These are phyloP conservation scores for Pholis gunnellus DNA, from an alignment of 2,113 vertebrate species.

Conservation along the genomic window DNA sequence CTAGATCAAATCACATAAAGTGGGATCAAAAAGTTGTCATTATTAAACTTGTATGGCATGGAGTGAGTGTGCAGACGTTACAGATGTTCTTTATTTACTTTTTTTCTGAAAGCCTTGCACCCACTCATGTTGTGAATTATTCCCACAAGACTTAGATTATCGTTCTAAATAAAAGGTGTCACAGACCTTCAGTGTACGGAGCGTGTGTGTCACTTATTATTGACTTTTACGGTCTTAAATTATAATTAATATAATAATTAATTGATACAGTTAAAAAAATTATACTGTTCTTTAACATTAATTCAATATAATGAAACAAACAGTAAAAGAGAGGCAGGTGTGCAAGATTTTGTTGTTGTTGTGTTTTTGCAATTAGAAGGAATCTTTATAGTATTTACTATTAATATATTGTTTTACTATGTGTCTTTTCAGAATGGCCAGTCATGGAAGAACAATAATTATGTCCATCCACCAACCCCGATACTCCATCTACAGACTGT, in stretches of 20 bases:
- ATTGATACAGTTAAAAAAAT: not conserved
- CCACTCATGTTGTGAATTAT: too few species aligned
- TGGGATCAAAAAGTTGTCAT: too few species aligned
- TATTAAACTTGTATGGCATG: too few species aligned
- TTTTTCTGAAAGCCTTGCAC: too few species aligned
- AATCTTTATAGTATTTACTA: not conserved
- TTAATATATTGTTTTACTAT: not conserved
- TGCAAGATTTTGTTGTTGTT: not conserved
- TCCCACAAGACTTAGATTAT: not conserved
- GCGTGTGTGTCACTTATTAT: not conserved
- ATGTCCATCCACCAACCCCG: conserved; percentile 97
- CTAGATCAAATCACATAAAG: too few species aligned
- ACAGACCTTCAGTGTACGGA: not conserved
- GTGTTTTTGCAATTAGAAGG: not conserved
- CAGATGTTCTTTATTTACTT: too few species aligned
- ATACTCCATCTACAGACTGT: conserved; percentile 96
- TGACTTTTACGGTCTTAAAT: not conserved
- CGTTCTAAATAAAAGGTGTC: not conserved
- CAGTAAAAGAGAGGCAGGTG: not conserved
- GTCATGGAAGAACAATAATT: conserved; percentile 90
- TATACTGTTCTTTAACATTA: not conserved
- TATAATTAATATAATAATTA: not conserved
- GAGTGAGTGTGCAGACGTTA: too few species aligned
- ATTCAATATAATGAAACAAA: not conserved
- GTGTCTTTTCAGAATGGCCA: conserved; percentile 86